A percentile compares a stretch with the other conserved stretches of the same genome.
These are phyloP conservation scores for Corythucha ciliata DNA, from an alignment of 2,888 invertebrate genomes.

Conservation along the genomic window DNA sequence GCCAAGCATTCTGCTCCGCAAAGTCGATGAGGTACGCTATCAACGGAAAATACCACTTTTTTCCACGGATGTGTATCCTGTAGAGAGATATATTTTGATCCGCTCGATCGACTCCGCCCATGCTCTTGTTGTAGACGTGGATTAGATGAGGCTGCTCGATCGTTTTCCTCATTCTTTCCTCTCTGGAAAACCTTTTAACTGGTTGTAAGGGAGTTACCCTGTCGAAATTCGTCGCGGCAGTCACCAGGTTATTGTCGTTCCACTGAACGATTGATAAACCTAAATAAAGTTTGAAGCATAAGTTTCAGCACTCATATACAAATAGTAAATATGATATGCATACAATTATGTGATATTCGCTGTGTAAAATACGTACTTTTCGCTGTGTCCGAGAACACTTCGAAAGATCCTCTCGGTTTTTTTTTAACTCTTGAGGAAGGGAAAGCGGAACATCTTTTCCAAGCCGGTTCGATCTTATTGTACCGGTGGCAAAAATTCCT, in stretches of 20 bases:
- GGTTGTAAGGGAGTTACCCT: neutral
- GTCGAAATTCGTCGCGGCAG: neutral
- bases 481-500: slow-evolving; percentile 9
- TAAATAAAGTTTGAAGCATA: too few species aligned
- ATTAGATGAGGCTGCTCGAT: neutral
- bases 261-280: neutral
- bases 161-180: neutral
- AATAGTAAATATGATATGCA: too few species aligned
- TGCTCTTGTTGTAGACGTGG: neutral
- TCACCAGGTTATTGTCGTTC: neutral
- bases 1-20: slow-evolving; percentile 8
- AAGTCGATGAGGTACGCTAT: neutral
- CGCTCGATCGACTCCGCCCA: neutral
- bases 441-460: neutral
- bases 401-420: neutral
- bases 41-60: slow-evolving; percentile 4
- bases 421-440: neutral
- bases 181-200: neutral
- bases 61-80: neutral
- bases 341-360: too few species aligned
- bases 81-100: slow-evolving; percentile 2
- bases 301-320: too few species aligned
- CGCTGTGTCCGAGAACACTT: too few species aligned
- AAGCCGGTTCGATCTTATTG: slow-evolving; percentile 3
- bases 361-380: too few species aligned